Percentiles rank a stretch among this genome's conserved stretches.
Evolutionary conservation across 2,888 invertebrate genomes (phyloP).

Genomic region (Darwinula stevensoni): DNA sequence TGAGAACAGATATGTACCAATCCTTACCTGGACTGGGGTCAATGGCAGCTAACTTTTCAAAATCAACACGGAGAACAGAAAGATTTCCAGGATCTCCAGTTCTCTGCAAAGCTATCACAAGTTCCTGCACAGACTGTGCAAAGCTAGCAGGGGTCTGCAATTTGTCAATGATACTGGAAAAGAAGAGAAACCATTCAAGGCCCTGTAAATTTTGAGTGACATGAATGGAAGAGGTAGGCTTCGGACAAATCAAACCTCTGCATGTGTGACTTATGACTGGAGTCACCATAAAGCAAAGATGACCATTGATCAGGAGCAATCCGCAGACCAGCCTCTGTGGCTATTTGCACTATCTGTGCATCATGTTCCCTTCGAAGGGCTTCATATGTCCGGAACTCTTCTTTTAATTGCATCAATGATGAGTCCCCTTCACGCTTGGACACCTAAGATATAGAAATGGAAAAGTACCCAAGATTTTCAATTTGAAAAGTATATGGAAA

Average conservation of each 20-base stretch:
- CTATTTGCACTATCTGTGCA: slow-evolving; percentile 93
- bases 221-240: not conserved
- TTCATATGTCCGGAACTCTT: slow-evolving; percentile 85
- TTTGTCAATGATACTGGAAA: slow-evolving; percentile 39
- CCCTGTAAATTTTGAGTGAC: slow-evolving; percentile 3
- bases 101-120: slow-evolving; percentile 62
- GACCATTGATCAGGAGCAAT: slow-evolving; percentile 99
- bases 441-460: slow-evolving; percentile 27
- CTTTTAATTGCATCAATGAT: slow-evolving; percentile 87
- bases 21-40: too few relatives aligned
- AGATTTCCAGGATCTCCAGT: slow-evolving; percentile 61
- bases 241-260: slow-evolving; percentile 24
- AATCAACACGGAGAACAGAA: slow-evolving; percentile 37
- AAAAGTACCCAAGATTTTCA: not conserved
- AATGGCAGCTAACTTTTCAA: slow-evolving; percentile 56
- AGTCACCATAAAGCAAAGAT: slow-evolving; percentile 77
- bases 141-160: slow-evolving; percentile 79
- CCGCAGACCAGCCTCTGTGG: slow-evolving; percentile 78
- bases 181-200: slow-evolving; percentile 3
- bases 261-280: slow-evolving; percentile 88
- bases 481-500: not conserved
- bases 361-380: slow-evolving; percentile 79
- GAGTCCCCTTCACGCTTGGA: slow-evolving; percentile 89
- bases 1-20: too few relatives aligned
- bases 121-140: slow-evolving; percentile 54